These are phyloP conservation scores for Vulpes lagopus DNA, from an alignment of 2,113 vertebrate species.

Conservation along the genomic window DNA sequence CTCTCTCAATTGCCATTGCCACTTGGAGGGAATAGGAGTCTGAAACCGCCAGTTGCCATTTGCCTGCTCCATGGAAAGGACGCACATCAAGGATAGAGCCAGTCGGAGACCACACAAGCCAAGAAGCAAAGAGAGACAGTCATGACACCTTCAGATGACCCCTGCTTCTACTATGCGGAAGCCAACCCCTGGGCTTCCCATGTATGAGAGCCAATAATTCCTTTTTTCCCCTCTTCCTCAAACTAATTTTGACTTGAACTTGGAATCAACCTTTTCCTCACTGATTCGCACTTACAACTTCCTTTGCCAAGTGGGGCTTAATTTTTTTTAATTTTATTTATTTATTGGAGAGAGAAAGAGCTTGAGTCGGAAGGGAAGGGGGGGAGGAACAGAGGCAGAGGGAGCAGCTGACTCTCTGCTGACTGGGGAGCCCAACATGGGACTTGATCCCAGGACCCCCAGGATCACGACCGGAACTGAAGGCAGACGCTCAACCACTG, in stretches of 20 bases:
- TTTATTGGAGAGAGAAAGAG: too few relatives aligned
- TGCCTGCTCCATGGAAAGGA: background rate
- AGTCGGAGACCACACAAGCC: background rate
- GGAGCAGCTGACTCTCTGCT: too few relatives aligned
- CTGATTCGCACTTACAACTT: background rate
- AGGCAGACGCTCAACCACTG: too few relatives aligned
- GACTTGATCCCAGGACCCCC: too few relatives aligned
- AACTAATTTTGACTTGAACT: background rate
- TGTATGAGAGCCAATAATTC: too few relatives aligned
- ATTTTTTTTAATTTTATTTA: too few relatives aligned
- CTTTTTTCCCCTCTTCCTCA: background rate
- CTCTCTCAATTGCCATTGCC: background rate
- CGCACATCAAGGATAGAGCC: background rate
- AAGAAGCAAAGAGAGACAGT: background rate
- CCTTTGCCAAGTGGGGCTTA: background rate
- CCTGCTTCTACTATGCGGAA: background rate
- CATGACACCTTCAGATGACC: background rate
- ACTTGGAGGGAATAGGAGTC: background rate
- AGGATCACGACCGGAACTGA: too few relatives aligned
- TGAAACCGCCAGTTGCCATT: background rate
- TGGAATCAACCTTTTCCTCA: background rate
- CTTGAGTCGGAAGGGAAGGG: too few relatives aligned
- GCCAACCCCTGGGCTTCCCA: too few relatives aligned
- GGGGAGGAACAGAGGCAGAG: too few relatives aligned
- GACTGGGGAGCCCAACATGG: too few relatives aligned